Evolutionary conservation across 1,140 invertebrate genomes (phyloP), one percentile per base, ranked within the genome.

Genomic region (Gerris buenoi): DNA sequence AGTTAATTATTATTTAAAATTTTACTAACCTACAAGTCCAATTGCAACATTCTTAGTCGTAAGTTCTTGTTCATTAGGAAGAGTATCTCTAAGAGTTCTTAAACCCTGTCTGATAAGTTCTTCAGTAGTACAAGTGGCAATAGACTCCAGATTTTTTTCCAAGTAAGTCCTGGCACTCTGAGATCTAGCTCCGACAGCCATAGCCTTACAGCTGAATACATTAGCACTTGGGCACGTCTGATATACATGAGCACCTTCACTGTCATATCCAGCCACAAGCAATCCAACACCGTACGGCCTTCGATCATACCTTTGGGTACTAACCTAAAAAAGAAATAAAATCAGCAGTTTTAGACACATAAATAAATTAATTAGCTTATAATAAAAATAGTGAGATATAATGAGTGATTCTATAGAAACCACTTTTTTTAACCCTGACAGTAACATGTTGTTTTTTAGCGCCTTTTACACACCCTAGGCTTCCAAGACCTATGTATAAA

Each of bases 101-200:
- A 99, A 80, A 5, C 93, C 96, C 78, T 99, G 95, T 69, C 91
- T 91, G n/a, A 99, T 87, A 27, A 99, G 75, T 61, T 97, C 90
- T 66, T 96, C 87, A 23, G 90, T 77, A 68, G 83, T 77, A 76
- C 86, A 86, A 18, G 82, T 79, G 2, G 73, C 65, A 77, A 98
- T 94, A 67, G 85, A 82, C 70, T 84, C 86, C 25, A 98, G 77
- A 76, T 97, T 85, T 72, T 94, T 95, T 78, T 98, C 95, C 63
- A 99, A 81, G 77, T 99, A 99, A 18, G 97, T 99, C 67, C 95
- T 80, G 25, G 97, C 96, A 71, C 92, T 95, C 77, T 99, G 97
- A 1, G 96, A 99, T 27, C 97, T 81, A n/a, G 95, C 86, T 1
- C 97, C 97, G 72, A 99, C 97, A 0, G 97, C 95, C 95, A 99